Evolutionary conservation across 2,113 vertebrate species (phyloP).

Genomic region (Sphaerodactylus townsendi): DNA sequence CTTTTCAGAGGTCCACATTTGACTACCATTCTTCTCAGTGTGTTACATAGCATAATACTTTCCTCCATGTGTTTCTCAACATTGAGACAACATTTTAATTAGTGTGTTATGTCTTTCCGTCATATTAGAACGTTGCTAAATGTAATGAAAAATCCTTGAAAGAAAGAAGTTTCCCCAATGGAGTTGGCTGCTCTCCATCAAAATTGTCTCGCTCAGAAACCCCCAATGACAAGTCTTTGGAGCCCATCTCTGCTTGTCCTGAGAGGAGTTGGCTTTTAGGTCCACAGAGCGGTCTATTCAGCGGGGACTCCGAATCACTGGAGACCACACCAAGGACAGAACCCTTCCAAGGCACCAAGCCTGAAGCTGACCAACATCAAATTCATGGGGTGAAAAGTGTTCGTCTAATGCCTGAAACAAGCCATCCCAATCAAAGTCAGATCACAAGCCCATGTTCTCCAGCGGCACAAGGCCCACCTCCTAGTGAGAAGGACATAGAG

Average conservation of each 20-base stretch:
- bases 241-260: not conserved
- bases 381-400: not conserved
- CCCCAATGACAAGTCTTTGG: constrained; percentile 20
- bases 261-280: constrained; percentile 11
- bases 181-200: constrained; percentile 25
- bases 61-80: constrained; percentile 8
- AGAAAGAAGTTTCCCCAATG: constrained; percentile 14
- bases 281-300: not conserved
- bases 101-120: constrained; percentile 29
- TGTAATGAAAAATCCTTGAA: constrained; percentile 15
- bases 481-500: not conserved
- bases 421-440: not conserved
- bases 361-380: constrained; percentile 19
- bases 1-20: not conserved
- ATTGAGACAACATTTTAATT: constrained; percentile 49
- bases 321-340: not conserved
- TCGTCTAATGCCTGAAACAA: not conserved
- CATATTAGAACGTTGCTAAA: constrained; percentile 18
- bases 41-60: not conserved
- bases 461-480: not conserved
- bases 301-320: not conserved
- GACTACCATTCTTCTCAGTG: no score
- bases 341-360: not conserved
- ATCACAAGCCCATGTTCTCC: not conserved
- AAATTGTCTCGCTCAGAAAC: not conserved